Evolutionary conservation across 2,797 vertebrate species (phyloP).

Genomic region (Tragopan temminckii): DNA sequence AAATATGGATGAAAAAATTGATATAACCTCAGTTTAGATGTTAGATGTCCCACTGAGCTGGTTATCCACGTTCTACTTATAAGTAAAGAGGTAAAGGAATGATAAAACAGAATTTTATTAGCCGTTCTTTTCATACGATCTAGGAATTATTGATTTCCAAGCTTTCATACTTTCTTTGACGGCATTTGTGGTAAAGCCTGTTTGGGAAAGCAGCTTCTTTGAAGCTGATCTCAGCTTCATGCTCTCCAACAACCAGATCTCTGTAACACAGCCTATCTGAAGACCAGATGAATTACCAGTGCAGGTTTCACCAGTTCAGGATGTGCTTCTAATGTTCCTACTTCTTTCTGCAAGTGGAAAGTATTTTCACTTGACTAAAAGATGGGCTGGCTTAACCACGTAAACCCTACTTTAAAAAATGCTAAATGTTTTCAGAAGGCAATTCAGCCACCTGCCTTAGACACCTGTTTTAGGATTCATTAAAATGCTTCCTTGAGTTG

Average conservation of each 20-base stretch:
- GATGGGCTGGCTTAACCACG: background rate
- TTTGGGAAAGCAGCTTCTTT: conserved; percentile 56
- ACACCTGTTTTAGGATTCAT: background rate
- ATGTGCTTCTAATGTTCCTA: background rate
- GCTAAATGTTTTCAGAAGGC: background rate
- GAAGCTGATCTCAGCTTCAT: conserved; percentile 49
- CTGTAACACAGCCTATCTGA: background rate
- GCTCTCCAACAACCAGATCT: conserved; percentile 10
- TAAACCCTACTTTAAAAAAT: background rate
- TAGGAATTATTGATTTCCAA: conserved; percentile 74
- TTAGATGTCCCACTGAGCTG: background rate
- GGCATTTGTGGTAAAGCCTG: conserved; percentile 44
- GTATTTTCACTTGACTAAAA: background rate
- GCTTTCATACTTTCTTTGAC: conserved; percentile 47
- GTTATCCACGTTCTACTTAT: background rate
- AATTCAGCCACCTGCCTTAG: background rate
- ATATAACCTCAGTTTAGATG: background rate
- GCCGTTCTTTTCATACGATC: conserved; percentile 24
- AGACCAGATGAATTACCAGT: conserved; percentile 9
- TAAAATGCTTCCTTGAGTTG: background rate
- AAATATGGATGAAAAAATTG: background rate
- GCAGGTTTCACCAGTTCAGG: background rate
- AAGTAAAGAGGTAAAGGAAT: background rate
- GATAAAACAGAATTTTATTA: conserved; percentile 1
- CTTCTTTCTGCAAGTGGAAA: background rate